These are phyloP conservation scores for Anser cygnoides DNA, from an alignment of 2,113 vertebrate species.

Conservation along the genomic window DNA sequence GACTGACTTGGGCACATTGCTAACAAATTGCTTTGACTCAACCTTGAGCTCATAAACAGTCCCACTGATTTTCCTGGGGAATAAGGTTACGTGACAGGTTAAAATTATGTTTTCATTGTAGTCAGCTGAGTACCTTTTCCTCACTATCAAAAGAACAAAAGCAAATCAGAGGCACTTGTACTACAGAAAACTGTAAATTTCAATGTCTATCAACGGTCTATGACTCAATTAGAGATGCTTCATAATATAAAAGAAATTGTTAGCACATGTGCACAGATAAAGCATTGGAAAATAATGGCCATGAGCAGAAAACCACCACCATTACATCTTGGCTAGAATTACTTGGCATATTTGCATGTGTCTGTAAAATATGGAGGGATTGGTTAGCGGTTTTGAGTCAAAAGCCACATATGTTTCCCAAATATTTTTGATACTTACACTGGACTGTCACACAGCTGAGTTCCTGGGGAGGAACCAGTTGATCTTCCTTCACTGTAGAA, in stretches of 20 bases:
- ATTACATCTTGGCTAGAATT: neutral
- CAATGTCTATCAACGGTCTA: neutral
- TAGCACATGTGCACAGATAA: neutral
- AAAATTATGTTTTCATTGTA: neutral
- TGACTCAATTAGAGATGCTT: neutral
- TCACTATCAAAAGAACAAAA: neutral
- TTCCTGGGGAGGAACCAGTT: slow-evolving; percentile 54
- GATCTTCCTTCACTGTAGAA: slow-evolving; percentile 74
- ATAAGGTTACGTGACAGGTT: neutral
- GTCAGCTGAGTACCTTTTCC: neutral
- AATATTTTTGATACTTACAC: slow-evolving; percentile 73
- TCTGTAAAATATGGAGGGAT: neutral
- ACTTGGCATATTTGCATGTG: neutral
- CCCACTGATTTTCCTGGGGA: neutral
- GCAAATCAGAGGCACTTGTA: neutral
- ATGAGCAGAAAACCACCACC: neutral
- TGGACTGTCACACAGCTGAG: slow-evolving; percentile 60
- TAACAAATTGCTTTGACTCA: neutral
- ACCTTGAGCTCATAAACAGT: neutral
- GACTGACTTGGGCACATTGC: neutral
- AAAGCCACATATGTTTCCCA: neutral
- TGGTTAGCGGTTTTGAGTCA: neutral
- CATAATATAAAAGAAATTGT: neutral
- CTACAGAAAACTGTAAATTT: neutral
- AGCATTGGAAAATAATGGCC: neutral